Evolutionary conservation across 2,888 invertebrate genomes (phyloP), one percentile per base, ranked within the genome.

Genomic region (Herminia tarsipennalis): DNA sequence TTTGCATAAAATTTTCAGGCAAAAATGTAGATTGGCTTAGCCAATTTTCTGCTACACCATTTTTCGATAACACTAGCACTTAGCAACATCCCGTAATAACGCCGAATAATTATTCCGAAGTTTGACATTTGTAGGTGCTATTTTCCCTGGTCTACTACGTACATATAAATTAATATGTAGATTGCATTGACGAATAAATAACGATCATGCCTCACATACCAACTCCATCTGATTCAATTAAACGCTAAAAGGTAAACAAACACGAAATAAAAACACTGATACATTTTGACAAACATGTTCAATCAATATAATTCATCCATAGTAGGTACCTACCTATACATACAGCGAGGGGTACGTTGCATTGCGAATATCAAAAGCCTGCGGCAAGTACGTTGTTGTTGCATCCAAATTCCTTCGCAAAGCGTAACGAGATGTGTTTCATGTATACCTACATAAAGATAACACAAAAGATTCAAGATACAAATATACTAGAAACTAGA

Each of bases 221-320:
- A 27, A 34, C 46, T 29, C 22, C 56, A 49, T 54, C 53, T 56
- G 58, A 49, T 65, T 67, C 48, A 64, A 56, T 66, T 57, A 60
- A 69, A 60, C 22, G 29, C 21, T 49, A 43, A 58, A 50, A 57
- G 36, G 50, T 33, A 43, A 28, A 27, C 36, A 42, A 52, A 43
- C 32, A 42, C 10, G 29, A 40, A 53, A 48, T 50, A 62, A 54
- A 49, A 59, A 45, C 51, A 27, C 18, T 39, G 38, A 42, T 30
- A 25, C 43, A 38, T 40, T 45, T 29, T 9, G 29, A 17, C 36
- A 34, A 33, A 50, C 50, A 32, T 27, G 27, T 25, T 22, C 33
- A 33, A 44, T 42, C 14, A 41, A 37, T 44, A 32, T 30, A 34
- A 37, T 41, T 45, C 13, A 28, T 29, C n/a, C n/a, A n/a, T n/a